Conservation (phyloP, 2,888 invertebrate genomes). For the Tetragonisca angustula region DNA sequence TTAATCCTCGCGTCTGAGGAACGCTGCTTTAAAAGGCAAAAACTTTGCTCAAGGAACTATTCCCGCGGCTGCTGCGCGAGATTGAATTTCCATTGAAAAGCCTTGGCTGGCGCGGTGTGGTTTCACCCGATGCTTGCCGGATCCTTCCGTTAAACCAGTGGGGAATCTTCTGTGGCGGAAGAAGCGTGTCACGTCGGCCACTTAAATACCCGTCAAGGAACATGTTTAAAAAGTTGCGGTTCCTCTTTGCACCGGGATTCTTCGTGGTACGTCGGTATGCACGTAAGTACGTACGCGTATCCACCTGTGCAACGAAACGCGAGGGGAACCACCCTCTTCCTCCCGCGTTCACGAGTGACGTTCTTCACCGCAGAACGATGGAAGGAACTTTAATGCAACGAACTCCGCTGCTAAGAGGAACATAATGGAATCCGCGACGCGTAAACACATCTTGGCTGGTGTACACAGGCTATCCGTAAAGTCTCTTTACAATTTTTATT, state of each 20-base stretch:
- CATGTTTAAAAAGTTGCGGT: constrained; percentile 25
- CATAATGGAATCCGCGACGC: constrained; percentile 66
- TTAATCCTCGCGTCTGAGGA: neutral
- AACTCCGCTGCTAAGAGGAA: constrained; percentile 25
- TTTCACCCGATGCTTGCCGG: neutral
- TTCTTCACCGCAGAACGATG: constrained; percentile 19
- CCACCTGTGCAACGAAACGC: neutral
- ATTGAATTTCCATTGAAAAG: constrained; percentile 41
- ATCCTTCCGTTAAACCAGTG: neutral
- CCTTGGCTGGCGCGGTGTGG: neutral
- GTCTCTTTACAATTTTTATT: too few species aligned
- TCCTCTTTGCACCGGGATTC: neutral
- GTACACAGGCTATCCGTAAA: neutral
- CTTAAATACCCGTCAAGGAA: constrained; percentile 5
- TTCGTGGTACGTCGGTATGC: neutral
- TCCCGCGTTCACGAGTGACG: neutral
- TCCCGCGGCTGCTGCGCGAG: constrained; percentile 4
- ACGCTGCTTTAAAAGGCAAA: neutral
- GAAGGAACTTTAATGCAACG: constrained; percentile 52
- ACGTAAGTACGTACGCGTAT: constrained; percentile 2
- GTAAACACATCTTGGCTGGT: constrained; percentile 61
- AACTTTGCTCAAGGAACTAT: constrained; percentile 19
- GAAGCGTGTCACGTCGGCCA: constrained; percentile 3
- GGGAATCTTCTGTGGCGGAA: neutral
- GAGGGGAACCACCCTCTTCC: neutral